Conservation (phyloP, 2,888 invertebrate genomes). For the Leptura quadrifasciata region DNA sequence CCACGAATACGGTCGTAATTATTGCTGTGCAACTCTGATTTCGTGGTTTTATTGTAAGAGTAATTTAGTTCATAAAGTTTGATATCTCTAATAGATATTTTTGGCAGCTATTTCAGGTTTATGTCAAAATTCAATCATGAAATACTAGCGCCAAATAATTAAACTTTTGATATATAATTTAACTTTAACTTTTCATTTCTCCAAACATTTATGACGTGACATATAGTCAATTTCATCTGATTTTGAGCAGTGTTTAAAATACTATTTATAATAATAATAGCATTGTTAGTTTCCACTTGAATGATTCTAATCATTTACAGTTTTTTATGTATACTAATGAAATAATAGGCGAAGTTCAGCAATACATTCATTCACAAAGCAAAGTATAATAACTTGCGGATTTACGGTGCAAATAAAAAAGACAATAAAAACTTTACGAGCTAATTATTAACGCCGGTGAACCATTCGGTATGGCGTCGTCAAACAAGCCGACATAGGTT, state of each 20-base stretch:
- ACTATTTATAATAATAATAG: background rate
- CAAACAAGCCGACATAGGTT: too few relatives aligned
- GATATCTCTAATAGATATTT: background rate
- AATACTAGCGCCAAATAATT: background rate
- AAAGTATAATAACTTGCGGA: too few relatives aligned
- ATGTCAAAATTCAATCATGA: background rate
- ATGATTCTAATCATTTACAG: too few relatives aligned
- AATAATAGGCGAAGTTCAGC: too few relatives aligned
- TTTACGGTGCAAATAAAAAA: too few relatives aligned
- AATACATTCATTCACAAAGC: too few relatives aligned
- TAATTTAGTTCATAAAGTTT: background rate
- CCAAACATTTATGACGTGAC: background rate
- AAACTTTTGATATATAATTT: background rate
- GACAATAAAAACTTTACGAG: too few relatives aligned
- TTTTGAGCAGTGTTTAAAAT: background rate
- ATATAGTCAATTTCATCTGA: background rate
- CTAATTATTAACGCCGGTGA: too few relatives aligned
- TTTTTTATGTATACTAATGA: too few relatives aligned
- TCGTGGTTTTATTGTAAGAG: background rate
- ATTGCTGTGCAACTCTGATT: background rate
- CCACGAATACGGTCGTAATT: background rate
- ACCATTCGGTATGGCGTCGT: too few relatives aligned
- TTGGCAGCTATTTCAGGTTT: background rate
- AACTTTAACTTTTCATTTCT: constrained; percentile 1
- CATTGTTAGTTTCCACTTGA: too few relatives aligned